Conservation (phyloP, 2,797 vertebrate species). For the Sebastolobus altivelis region DNA sequence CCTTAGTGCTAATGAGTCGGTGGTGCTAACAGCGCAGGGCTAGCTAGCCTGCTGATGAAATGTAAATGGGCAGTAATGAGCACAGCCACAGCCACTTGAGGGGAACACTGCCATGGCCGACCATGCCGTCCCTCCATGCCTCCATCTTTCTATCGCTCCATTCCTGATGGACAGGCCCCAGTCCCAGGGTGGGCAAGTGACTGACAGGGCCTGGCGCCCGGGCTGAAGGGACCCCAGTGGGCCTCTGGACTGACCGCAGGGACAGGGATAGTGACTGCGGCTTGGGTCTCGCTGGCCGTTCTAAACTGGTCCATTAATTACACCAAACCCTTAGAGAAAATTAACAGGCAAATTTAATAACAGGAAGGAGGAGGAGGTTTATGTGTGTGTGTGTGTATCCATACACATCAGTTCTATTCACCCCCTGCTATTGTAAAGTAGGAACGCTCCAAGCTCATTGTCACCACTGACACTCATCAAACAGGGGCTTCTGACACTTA, state of each 20-base stretch:
- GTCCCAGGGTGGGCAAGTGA: constrained; percentile 73
- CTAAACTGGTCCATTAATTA: constrained; percentile 84
- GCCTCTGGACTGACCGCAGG: constrained; percentile 63
- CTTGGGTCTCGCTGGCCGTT: constrained; percentile 64
- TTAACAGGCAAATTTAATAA: constrained; percentile 82
- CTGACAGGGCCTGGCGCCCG: constrained; percentile 70
- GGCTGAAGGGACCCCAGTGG: constrained; percentile 48
- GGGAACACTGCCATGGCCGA: constrained; percentile 56
- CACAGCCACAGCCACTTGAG: constrained; percentile 91
- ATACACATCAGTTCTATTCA: constrained; percentile 44
- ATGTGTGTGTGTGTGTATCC: constrained; percentile 44
- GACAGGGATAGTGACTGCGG: constrained; percentile 56
- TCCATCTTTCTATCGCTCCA: constrained; percentile 62
- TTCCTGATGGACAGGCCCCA: constrained; percentile 70
- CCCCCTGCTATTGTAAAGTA: constrained; percentile 53
- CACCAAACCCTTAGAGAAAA: constrained; percentile 82
- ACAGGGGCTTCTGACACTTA: constrained; percentile 64
- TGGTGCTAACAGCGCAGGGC: constrained; percentile 69
- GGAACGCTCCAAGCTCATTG: constrained; percentile 67
- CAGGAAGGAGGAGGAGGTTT: constrained; percentile 52
- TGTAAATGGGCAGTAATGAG: constrained; percentile 96
- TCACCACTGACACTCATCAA: constrained; percentile 68
- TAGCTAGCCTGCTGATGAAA: constrained; percentile 94
- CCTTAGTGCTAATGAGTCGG: constrained; percentile 90
- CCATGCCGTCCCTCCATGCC: constrained; percentile 45